Base-by-base conservation (phyloP, 2,888 invertebrate genomes). In the Macrosoma leucophasiata region DNA sequence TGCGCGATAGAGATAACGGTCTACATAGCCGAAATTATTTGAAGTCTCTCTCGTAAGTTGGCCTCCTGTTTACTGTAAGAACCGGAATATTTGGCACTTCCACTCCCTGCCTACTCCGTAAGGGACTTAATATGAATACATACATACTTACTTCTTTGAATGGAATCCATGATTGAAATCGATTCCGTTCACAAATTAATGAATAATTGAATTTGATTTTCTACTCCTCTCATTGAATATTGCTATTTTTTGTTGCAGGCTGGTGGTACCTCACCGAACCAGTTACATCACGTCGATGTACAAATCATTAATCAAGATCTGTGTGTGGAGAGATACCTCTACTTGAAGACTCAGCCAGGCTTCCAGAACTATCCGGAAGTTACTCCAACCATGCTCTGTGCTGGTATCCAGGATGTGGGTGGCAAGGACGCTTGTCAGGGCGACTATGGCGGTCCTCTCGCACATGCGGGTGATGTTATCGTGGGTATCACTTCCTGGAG, bases 401-500 rank as follows among this genome's bases (percentile, higher is more conserved):
- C 73, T 7, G 73, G 72, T 2, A 25, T 57, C 17, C 43, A 62
- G 2, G 55, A 73, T 21, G 46, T 59, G 5, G 62, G 65, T 3
- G 67, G 65, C 25, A 50, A 46, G 11, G 55, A 50, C 13, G 46
- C 51, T 8, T 49, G 49, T 29, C 31, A 37, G 12, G 45, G 43
- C 5, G 77, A 78, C 58, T 66, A 69, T 39, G 78, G 49, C 2
- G 43, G 41, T 6, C 42, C 46, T 1, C 24, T 45, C 8, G 8
- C 45, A 4, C 27, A 41, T 45, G 50, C 55, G 33, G 59, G 58
- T 36, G 28, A 45, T 20, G 53, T 53, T 39, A 52, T 72, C 38
- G 63, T 77, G 43, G 76, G 75, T 29, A 54, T 77, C 43, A 65
- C 69, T 31, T 77, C 76, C 33, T 75, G 73, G 67, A 73, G 75